These are phyloP conservation scores for Leptopilina myrica DNA, from an alignment of 2,888 invertebrate genomes.

Conservation along the genomic window DNA sequence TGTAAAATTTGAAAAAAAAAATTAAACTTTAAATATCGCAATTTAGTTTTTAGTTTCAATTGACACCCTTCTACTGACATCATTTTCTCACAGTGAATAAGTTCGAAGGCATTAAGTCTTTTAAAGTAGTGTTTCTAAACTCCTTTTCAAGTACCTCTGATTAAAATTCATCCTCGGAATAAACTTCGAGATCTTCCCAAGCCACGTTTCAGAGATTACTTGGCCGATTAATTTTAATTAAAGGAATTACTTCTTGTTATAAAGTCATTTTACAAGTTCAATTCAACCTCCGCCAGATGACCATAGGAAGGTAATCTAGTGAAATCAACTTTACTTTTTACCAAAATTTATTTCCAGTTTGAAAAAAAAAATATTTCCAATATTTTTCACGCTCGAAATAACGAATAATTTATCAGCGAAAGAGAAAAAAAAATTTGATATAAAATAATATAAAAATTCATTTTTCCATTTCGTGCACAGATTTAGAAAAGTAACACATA, in stretches of 20 bases:
- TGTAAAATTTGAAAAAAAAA: too few species aligned
- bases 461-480: not conserved
- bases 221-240: slow-evolving; percentile 35
- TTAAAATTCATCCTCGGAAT: slow-evolving; percentile 32
- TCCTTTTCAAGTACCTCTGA: slow-evolving; percentile 35
- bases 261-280: slow-evolving; percentile 33
- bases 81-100: slow-evolving; percentile 16
- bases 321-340: not conserved
- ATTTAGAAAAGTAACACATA: not conserved
- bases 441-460: not conserved
- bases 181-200: slow-evolving; percentile 6
- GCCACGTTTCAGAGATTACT: slow-evolving; percentile 38
- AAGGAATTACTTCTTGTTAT: slow-evolving; percentile 40
- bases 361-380: not conserved
- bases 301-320: slow-evolving; percentile 10
- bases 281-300: slow-evolving; percentile 20
- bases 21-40: not conserved
- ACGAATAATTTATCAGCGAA: not conserved
- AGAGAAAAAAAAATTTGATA: not conserved
- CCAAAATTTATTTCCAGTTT: not conserved
- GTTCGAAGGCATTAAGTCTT: slow-evolving; percentile 21
- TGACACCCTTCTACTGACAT: slow-evolving; percentile 19
- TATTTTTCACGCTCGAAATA: not conserved
- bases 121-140: slow-evolving; percentile 39
- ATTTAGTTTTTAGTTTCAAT: slow-evolving; percentile 25